Base-by-base conservation (phyloP, 2,888 invertebrate genomes). In the Chrysolina oricalcia region DNA sequence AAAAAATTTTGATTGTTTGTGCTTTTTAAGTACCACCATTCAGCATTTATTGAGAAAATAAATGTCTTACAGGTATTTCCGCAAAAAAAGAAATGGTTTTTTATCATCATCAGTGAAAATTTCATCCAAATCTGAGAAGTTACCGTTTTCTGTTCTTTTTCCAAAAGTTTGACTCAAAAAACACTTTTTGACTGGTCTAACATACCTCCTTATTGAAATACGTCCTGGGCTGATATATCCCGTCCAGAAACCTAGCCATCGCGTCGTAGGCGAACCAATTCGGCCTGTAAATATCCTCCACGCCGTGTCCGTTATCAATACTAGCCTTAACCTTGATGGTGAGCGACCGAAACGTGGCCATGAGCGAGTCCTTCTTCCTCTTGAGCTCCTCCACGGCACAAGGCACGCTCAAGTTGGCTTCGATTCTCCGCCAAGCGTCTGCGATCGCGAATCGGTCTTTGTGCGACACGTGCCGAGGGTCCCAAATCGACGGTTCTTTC, bases 201-300 rank as follows among this genome's bases (percentile, higher is more conserved):
- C 53, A 23, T 59, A 59, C 59, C 59, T 59, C 59, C 10, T 35
- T 50, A 19, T 19, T 27, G 15, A 35, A 6, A n/a, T 27, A 27
- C 27, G 59, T 2, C n/a, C 59, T 67, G 1, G 67, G 67, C 19
- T 67, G 67, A 41, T 65, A 72, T 13, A 53, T 41, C 9, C 48
- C 41, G 23, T 40, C 72, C 41, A 72, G 17, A 41, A 72, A 72
- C 13, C 17, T 17, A 11, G 40, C 8, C 72, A 72, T 72, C 8
- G 43, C 5, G 23, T 72, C 72, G 21, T 64, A 72, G 6, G 72
- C 72, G 43, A 72, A 65, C 72, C 72, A 72, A 40, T 65, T 72
- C 27, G 72, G 72, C 40, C 40, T 65, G 17, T 72, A 72, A 41
- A 65, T 19, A 41, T 72, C 65, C 19, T 65, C 71, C 13, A 10